Percentiles rank a stretch among this genome's conserved stretches.
These are phyloP conservation scores for Argya squamiceps DNA, from an alignment of 2,797 vertebrate species.

Conservation along the genomic window DNA sequence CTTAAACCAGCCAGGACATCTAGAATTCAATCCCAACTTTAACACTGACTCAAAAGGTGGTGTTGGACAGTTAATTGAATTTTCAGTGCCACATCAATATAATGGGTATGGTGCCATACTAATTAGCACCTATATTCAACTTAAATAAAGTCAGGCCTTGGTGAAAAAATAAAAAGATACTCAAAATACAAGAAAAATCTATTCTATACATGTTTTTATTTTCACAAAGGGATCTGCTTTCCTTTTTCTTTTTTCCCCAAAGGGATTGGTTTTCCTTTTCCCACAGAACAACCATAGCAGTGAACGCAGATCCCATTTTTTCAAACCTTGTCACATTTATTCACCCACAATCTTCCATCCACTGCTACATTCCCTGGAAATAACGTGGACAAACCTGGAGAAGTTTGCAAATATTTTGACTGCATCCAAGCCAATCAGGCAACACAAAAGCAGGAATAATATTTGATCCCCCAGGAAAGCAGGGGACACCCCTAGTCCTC, in stretches of 20 bases:
- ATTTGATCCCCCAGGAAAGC: neutral
- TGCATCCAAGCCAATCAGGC: neutral
- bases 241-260: neutral
- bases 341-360: neutral
- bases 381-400: fast-evolving
- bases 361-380: neutral
- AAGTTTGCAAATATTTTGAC: neutral
- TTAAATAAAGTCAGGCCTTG: neutral
- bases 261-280: neutral
- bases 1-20: neutral
- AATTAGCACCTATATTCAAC: neutral
- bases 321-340: fast-evolving
- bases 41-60: neutral
- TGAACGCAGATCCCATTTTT: neutral
- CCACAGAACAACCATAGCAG: neutral
- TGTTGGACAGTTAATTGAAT: neutral
- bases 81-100: neutral
- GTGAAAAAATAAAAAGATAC: neutral
- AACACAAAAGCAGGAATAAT: neutral
- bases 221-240: neutral
- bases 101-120: fast-evolving
- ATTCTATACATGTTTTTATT: neutral
- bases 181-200: neutral
- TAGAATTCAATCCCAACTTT: neutral
- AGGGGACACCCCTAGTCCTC: neutral